Evolutionary conservation across 2,797 vertebrate species (phyloP).

Genomic region (Pipistrellus pipistrellus): DNA sequence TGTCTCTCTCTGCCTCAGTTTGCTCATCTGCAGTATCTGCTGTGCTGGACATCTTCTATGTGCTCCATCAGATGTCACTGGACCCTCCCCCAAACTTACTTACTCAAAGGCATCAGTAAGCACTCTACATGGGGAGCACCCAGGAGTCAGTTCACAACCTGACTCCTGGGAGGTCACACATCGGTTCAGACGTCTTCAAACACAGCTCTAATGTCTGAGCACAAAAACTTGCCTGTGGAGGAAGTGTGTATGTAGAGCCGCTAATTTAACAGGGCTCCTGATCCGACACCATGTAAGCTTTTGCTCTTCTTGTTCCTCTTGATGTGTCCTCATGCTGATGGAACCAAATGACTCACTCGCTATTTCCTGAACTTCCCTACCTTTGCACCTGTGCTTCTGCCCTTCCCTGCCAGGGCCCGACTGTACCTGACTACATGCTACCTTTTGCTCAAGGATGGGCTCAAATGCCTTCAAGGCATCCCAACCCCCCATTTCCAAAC

Average conservation of each 20-base stretch:
- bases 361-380: neutral
- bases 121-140: neutral
- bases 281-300: neutral
- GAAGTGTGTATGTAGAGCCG: neutral
- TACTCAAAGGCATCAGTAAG: neutral
- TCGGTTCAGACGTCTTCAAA: neutral
- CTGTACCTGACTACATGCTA: neutral
- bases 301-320: neutral
- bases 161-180: neutral
- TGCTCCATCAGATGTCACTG: fast-evolving
- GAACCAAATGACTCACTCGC: neutral
- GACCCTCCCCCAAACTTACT: neutral
- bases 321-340: neutral
- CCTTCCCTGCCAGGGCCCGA: neutral
- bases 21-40: neutral
- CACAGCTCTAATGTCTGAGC: neutral
- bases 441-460: too few relatives aligned
- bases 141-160: neutral
- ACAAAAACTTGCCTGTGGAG: neutral
- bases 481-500: neutral
- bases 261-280: neutral
- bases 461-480: neutral
- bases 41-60: neutral
- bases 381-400: neutral
- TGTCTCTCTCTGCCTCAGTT: neutral